phyloP scores from a whole-genome alignment of 2,113 vertebrate genomes.

The Collichthys lucidus region DNA sequence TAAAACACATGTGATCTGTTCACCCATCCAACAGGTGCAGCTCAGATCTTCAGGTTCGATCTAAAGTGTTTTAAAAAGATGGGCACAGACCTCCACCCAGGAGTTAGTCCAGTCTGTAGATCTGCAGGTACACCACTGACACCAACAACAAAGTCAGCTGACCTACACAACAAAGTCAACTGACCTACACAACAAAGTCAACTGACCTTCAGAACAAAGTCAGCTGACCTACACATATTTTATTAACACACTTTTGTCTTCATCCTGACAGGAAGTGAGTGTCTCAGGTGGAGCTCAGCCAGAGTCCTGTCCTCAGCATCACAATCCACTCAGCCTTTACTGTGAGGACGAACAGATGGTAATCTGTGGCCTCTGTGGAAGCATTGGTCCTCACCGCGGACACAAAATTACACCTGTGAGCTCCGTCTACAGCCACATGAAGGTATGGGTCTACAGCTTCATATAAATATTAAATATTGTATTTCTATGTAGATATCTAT shows the following conservation, averaged over 20 bases:
- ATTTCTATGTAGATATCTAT: not conserved
- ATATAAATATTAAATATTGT: slow-evolving; percentile 38
- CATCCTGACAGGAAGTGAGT: slow-evolving; percentile 42
- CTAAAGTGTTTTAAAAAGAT: not conserved
- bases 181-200: not conserved
- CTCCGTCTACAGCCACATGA: slow-evolving; percentile 88
- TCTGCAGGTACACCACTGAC: too few relatives aligned
- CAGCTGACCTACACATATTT: not conserved
- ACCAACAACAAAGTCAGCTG: too few relatives aligned
- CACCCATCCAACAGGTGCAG: not conserved
- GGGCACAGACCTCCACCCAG: too few relatives aligned
- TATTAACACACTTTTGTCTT: not conserved
- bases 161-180: too few relatives aligned
- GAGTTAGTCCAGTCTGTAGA: too few relatives aligned
- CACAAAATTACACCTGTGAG: slow-evolving; percentile 85
- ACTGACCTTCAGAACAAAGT: too few relatives aligned
- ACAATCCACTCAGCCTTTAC: slow-evolving; percentile 89
- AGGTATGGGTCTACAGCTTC: slow-evolving; percentile 85
- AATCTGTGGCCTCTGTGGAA: slow-evolving; percentile 89
- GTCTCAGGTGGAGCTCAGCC: slow-evolving; percentile 56
- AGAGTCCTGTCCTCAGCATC: slow-evolving; percentile 80
- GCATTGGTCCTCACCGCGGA: slow-evolving; percentile 86
- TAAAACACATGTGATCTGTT: slow-evolving; percentile 6
- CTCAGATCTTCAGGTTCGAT: not conserved
- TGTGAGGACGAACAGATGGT: slow-evolving; percentile 88